Evolutionary conservation across 2,888 invertebrate species (phyloP), one percentile per base, ranked within the genome.

Genomic region (Caenorhabditis sp.): DNA sequence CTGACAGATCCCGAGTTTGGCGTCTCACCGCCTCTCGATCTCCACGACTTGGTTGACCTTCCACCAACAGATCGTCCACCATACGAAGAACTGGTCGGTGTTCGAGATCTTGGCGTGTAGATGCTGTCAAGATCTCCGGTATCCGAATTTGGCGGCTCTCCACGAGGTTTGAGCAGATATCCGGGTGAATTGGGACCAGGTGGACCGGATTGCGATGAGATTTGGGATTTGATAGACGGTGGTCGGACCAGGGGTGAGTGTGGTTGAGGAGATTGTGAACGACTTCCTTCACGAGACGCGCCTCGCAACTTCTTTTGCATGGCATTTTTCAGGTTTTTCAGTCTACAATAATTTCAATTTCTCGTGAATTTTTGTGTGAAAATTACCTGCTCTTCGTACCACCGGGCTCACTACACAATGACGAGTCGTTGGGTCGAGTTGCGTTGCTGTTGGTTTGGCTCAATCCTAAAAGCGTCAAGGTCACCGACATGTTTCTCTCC

Each of bases 1-100:
- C 82, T 79, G 54, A 86, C 86, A 1, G 86, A 87, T n/a, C 86
- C 86, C 5, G 82, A 82, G 64, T 87, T 86, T 8, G 87, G 86
- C 8, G 86, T 86, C 63, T 86, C 86, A 12, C 86, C 86, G 17
- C 86, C 86, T 58, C 86, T 67, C 21, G 84, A 85, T 53, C 86
- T 65, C 86, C 86, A 86, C 10, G 86, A 86, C 64, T 85, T 87
- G 17, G 83, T 81, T 8, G 86, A 87, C 43, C 86, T 79, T 14
- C 86, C 86, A 10, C 86, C 86, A 19, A 86, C 84, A 14, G 85
- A 85, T 21, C 79, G 73, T 57, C 79, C 81, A 73, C 82, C 82
- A 66, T 82, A 82, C 23, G 74, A 74, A 58, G 79, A 79, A 66
- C 79, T 79, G 0, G 82, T 82, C 12, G 82, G 82, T 21, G 82